Base-by-base conservation (phyloP, 2,888 invertebrate genomes). In the Perdita meconis region DNA sequence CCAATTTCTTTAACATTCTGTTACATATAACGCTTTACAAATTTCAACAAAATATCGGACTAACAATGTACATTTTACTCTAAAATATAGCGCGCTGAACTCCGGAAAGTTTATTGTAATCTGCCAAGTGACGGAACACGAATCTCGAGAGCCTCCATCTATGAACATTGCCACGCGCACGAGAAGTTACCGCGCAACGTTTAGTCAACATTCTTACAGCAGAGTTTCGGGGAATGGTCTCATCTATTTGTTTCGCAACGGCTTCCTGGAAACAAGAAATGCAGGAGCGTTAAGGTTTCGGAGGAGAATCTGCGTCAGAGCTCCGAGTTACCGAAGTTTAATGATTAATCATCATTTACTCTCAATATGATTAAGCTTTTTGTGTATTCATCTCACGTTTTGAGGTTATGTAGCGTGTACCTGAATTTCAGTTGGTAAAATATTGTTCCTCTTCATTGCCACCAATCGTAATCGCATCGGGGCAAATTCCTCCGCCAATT, bases 21-120 rank as follows among this genome's bases (percentile, higher is more conserved):
- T 19, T 59, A n/a, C 19, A 59, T n/a, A 6, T 19, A 30, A n/a
- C n/a, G 22, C 19, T 24, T 10, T 12, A 6, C 3, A 6, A 2
- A 36, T 22, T 26, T 26, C 0, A 2, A 4, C 0, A 22, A 30
- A 38, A 2, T 40, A 16, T 36, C 3, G 19, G 42, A 10, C 8
- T 13, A 4, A 19, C 19, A 10, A 24, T 30, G 0, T 34, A 6
- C 10, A 1, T 5, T 13, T 8, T 2, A 38, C 26, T 34, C 86
- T 94, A 96, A 98, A 99, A 99, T 94, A 97, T 96, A n/a, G 98
- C 98, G 91, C 98, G 94, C 91, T 98, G 98, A 0, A 98, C 95
- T 44, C 99, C 99, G 19, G 97, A 95, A 44, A 99, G 92, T 92
- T 97, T 96, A 92, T 98, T 99, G 92, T 98, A 96, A 93, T 99